A percentile compares a stretch with the other conserved stretches of the same genome.
Evolutionary conservation across 1,140 invertebrate species (phyloP).

Genomic region (Dreissena polymorpha): DNA sequence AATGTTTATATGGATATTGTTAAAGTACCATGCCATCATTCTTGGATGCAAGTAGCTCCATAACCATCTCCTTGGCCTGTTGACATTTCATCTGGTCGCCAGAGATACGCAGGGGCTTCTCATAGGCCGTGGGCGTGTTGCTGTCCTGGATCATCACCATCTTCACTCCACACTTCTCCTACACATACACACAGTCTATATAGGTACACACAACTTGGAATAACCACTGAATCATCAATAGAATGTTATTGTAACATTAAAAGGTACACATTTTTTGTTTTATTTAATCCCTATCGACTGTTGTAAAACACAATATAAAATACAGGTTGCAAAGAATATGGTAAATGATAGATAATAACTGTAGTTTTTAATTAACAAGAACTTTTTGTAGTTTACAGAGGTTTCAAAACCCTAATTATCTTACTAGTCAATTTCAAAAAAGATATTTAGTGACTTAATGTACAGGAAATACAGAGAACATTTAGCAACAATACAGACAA

Average conservation of each 20-base stretch:
- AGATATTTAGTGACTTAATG: too few species aligned
- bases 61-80: slow-evolving; percentile 96
- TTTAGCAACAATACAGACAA: too few species aligned
- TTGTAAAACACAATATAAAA: too few species aligned
- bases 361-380: too few species aligned
- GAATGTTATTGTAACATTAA: neutral
- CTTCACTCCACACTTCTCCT: slow-evolving; percentile 91
- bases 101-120: slow-evolving; percentile 95
- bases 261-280: neutral
- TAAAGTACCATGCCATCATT: slow-evolving; percentile 62
- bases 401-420: too few species aligned
- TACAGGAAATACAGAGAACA: too few species aligned
- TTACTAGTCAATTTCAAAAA: too few species aligned
- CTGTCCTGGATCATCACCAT: slow-evolving; percentile 99
- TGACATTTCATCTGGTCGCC: slow-evolving; percentile 93
- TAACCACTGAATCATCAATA: neutral
- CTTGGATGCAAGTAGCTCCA: slow-evolving; percentile 88
- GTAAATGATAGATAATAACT: too few species aligned
- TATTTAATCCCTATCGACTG: neutral
- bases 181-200: slow-evolving; percentile 6
- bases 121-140: slow-evolving; percentile 82
- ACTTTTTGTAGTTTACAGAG: too few species aligned
- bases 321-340: too few species aligned
- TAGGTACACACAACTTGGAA: neutral
- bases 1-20: too few species aligned